Conservation (phyloP, 2,888 invertebrate genomes). For the Eupithecia abbreviata region DNA sequence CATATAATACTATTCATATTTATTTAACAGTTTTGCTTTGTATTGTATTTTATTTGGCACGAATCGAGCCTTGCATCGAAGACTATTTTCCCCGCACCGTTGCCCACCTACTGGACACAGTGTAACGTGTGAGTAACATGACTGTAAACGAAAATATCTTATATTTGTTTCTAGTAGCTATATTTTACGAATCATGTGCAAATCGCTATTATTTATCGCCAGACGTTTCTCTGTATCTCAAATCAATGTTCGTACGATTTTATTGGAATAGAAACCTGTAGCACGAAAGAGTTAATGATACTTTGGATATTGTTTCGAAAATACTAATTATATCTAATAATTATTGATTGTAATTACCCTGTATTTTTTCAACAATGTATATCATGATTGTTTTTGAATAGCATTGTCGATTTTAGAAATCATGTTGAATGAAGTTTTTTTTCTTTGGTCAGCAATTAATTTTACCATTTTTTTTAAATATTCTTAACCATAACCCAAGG, state of each 20-base stretch:
- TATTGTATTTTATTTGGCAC: not conserved
- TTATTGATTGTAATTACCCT: conserved; percentile 12
- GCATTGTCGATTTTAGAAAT: not conserved
- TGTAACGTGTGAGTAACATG: not conserved
- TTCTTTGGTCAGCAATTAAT: not conserved
- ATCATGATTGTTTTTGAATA: conserved; percentile 17
- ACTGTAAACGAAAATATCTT: not conserved
- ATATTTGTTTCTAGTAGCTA: not conserved
- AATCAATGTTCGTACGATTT: conserved; percentile 32
- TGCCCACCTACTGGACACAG: too few species aligned
- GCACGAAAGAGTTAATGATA: conserved; percentile 4
- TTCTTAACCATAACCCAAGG: not conserved
- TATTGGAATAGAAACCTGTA: conserved; percentile 9
- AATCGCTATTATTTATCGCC: conserved; percentile 25
- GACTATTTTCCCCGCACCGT: not conserved
- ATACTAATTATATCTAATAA: not conserved
- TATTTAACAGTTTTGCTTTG: not conserved
- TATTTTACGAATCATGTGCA: conserved; percentile 1
- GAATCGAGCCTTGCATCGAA: not conserved
- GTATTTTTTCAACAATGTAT: conserved; percentile 20
- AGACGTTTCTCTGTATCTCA: conserved; percentile 14
- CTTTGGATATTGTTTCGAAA: conserved; percentile 10
- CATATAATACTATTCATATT: not conserved
- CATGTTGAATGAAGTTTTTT: not conserved
- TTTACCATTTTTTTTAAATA: not conserved